Evolutionary conservation across 1,140 invertebrate species (phyloP).

Genomic region (Zaprionus ornatus): DNA sequence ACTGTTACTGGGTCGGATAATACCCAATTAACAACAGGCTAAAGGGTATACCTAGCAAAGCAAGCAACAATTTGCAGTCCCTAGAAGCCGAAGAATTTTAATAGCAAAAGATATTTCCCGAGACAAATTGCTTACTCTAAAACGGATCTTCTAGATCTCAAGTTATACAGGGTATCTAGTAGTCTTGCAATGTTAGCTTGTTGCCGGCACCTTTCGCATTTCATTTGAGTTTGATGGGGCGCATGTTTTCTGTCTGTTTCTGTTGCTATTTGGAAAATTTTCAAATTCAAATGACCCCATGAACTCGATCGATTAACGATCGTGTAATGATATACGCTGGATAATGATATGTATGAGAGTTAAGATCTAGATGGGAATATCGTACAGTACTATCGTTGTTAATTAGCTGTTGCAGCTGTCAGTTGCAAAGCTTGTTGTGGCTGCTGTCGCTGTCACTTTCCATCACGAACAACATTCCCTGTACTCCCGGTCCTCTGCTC

Average conservation of each 20-base stretch:
- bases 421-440: neutral
- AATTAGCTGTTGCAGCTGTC: slow-evolving; percentile 35
- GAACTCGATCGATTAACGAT: slow-evolving; percentile 27
- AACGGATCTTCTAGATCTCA: neutral
- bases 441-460: slow-evolving; percentile 34
- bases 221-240: slow-evolving; percentile 50
- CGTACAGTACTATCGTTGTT: neutral
- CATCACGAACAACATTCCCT: slow-evolving; percentile 19
- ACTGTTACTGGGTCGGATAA: slow-evolving; percentile 3
- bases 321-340: slow-evolving; percentile 21
- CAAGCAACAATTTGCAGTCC: too few species aligned
- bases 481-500: neutral
- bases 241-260: slow-evolving; percentile 39
- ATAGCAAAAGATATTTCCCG: neutral
- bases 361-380: slow-evolving; percentile 20
- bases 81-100: too few species aligned
- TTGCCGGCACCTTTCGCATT: slow-evolving; percentile 20
- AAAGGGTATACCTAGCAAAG: neutral
- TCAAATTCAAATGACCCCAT: slow-evolving; percentile 32
- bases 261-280: slow-evolving; percentile 26
- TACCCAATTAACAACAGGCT: neutral
- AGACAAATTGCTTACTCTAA: neutral
- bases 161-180: neutral
- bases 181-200: neutral
- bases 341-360: slow-evolving; percentile 18